Base-by-base conservation (phyloP, 1,140 invertebrate species). In the Caenorhabditis tropicalis region DNA sequence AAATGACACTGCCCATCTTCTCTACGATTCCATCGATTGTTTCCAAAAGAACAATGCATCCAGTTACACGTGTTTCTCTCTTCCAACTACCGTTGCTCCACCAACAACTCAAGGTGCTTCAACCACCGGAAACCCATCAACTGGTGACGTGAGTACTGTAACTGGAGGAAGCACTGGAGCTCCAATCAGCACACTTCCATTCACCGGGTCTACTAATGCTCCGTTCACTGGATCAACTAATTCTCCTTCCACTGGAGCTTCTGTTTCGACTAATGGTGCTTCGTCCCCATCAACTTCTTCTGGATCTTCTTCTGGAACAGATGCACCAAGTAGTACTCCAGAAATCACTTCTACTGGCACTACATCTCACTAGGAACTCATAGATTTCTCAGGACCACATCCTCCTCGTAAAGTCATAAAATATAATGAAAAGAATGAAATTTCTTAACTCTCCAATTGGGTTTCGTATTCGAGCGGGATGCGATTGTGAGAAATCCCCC, bases 11-110 rank as follows among this genome's bases (percentile, higher is more conserved):
- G 58, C 58, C n/a, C 24, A 16, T 1, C 19, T 36, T 4, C 58
- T 65, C 19, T 65, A 65, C 29, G 36, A 19, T 21, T 65, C 58
- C 10, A 65, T 65, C 16, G 29, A 9, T 24, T 65, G 58, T 10
- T 65, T 65, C 29, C n/a, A 36, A 33, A 3, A 36, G 16, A 65
- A 33, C 4, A n/a, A 3, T 3, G 4, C 0, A 9, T 65, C 31
- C 58, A 65, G 58, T 36, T 65, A 65, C 31, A 65, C 58, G 4
- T 65, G 58, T n/a, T 65, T 65, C 58, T 19, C 58, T 33, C 58
- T 16, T 36, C 58, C 58, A 65, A 36, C 12, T 7, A 36, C 29
- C 36, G 27, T 29, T 7, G 53, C 53, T 29, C 53, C 53, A 29
- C 16, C 58, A 33, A n/a, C 58, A 1, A 19, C 58, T 65, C 29